phyloP scores from a whole-genome alignment of 2,888 invertebrate genomes.

The Agriopis leucophaearia region DNA sequence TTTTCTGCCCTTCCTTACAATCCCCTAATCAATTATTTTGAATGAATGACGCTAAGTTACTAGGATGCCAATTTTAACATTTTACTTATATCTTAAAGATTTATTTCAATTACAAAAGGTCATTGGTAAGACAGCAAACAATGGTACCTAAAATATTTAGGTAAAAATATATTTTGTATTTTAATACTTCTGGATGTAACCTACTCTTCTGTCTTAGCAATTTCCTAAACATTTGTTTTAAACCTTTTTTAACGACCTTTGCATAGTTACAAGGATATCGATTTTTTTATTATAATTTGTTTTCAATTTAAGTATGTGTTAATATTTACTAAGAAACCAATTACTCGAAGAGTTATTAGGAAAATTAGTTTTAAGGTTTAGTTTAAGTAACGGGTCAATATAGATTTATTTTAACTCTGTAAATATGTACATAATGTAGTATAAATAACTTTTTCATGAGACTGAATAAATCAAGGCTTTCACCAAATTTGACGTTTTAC shows the following conservation, averaged over 20 bases:
- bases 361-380: constrained; percentile 1
- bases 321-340: background rate
- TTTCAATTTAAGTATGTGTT: background rate
- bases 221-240: background rate
- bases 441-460: constrained; percentile 37
- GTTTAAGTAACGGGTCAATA: constrained; percentile 7
- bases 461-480: constrained; percentile 49
- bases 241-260: background rate
- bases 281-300: background rate
- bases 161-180: no score
- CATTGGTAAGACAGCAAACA: no score
- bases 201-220: no score
- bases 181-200: no score
- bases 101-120: no score
- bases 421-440: constrained; percentile 40
- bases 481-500: constrained; percentile 13
- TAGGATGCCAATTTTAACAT: no score
- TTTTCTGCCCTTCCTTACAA: no score
- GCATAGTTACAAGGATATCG: background rate
- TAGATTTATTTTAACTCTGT: constrained; percentile 19
- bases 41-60: no score
- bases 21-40: no score
- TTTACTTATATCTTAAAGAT: no score
- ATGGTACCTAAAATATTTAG: no score
- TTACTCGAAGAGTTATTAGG: background rate